Base-by-base conservation (phyloP, 2,113 vertebrate species). In the Albula glossodonta region DNA sequence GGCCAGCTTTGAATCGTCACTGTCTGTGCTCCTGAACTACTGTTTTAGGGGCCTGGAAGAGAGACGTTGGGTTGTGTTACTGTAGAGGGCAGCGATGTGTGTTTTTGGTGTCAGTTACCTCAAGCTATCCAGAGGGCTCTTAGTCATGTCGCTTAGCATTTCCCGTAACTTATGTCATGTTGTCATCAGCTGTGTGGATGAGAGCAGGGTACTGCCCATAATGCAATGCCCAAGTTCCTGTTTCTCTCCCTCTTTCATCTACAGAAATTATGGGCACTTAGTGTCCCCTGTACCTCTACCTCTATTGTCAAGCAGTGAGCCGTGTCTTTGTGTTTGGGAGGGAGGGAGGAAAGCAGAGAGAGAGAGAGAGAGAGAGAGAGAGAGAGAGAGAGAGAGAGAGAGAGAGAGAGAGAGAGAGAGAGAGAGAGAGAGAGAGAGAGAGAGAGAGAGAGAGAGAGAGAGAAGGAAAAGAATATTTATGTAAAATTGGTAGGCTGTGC, bases 131-230 rank as follows among this genome's bases (percentile, higher is more conserved):
- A 80, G 31, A 50, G 80, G 53, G 15, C 56, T 80, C 25, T 4
- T 77, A 17, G 0, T 2, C 81, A 53, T 66, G 41, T 82, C 51
- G 79, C 60, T 31, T 41, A 41, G 31, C 31, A 89, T 90, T 90
- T 92, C 90, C 80, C 88, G 88, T 88, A 90, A 86, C 89, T 90
- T 90, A 90, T 87, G 91, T 93, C 85, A 80, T 19, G 19, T 80
- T 80, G 86, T 83, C 88, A 70, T n/a, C n/a, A 80, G 63, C 41
- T 81, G 78, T 57, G 80, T 83, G 87, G 87, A 89, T 85, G 83
- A 13, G 51, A 25, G 80, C 86, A 82, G 89, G 86, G 83, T 90
- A 90, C 70, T 89, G 90, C 31, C 31, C 31, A 41, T 92, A 89
- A 90, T 86, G 84, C 83, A 81, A 85, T 57, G 83, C 22, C 82